Evolutionary conservation across 2,797 vertebrate species (phyloP), one percentile per base, ranked within the genome.

Genomic region (Semotilus atromaculatus): DNA sequence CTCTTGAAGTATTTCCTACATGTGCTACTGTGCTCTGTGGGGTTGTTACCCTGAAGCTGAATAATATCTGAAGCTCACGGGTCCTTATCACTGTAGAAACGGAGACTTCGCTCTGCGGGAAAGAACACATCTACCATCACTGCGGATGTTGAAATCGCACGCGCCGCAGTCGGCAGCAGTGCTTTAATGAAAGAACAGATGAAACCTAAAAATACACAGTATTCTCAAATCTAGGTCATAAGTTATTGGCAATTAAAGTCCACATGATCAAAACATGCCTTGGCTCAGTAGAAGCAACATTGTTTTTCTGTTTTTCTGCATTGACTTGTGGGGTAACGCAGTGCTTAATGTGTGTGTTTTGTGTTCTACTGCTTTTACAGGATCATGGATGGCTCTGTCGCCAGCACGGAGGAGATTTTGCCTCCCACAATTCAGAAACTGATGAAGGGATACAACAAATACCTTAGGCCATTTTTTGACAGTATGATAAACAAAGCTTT

Each of bases 391-490:
- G 92, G 88, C 89, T 92, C 94, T 0, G 36, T 94, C 88, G 89
- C 95, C 85, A 91, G 91, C 19, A 93, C 94, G 13, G 95, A 96
- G 90, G 96, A 97, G 92, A 95, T 97, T 90, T 95, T 98, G 72
- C 97, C 96, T 91, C 97, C 97, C 75, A 96, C 97, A 87, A 96
- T 98, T 92, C 96, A 98, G 88, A 96, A 94, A 91, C 95, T 98
- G 93, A 97, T 98, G 95, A 97, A 96, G 94, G 97, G 97, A 90
- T 98, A 98, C 93, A 97, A 98, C 94, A 98, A 97, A 92, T 98
- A 98, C 92, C 95, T 98, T 29, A 94, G 97, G 88, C 97, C 97
- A 13, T 97, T 97, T 92, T 98, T 98, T 94, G 96, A 97, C 82
- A 94, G 97, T 98, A 95, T 94, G 97, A 85, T 90, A 51, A 93